Percentiles rank a stretch among this genome's conserved stretches.
phyloP scores from a whole-genome alignment of 2,888 invertebrate species.

The Mesodorylaimus sp. region DNA sequence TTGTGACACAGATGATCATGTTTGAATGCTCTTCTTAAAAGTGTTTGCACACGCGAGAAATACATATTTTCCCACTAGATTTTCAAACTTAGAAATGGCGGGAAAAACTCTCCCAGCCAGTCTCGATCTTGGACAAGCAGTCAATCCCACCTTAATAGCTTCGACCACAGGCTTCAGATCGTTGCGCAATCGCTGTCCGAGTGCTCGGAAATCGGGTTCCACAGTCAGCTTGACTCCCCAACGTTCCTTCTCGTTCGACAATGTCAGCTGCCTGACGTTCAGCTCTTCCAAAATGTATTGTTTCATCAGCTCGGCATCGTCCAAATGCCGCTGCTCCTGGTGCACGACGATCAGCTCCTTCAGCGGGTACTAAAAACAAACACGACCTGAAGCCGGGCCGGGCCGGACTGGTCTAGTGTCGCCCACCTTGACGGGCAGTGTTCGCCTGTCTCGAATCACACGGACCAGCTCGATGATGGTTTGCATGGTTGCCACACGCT shows the following conservation, averaged over 20 bases:
- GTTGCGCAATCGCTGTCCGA: conserved; percentile 69
- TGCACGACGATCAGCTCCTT: conserved; percentile 88
- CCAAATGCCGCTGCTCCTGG: conserved; percentile 54
- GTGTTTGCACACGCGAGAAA: neutral
- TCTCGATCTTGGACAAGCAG: neutral
- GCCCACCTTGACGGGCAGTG: conserved; percentile 61
- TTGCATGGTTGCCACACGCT: conserved; percentile 78
- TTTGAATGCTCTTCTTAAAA: neutral
- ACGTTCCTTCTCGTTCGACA: conserved; percentile 70
- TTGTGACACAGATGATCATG: too few species aligned
- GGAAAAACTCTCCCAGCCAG: too few species aligned
- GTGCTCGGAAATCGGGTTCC: conserved; percentile 77
- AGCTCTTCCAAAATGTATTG: conserved; percentile 75
- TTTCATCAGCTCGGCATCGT: conserved; percentile 57
- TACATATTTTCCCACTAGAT: too few species aligned
- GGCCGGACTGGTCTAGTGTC: neutral
- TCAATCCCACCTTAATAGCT: conserved; percentile 45
- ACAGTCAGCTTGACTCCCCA: conserved; percentile 77
- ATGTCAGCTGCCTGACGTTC: conserved; percentile 63
- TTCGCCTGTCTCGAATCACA: conserved; percentile 73
- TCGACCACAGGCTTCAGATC: conserved; percentile 69
- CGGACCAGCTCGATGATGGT: conserved; percentile 80
- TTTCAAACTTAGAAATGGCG: too few species aligned
- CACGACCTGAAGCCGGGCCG: neutral
- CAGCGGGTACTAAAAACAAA: conserved; percentile 52